Evolutionary conservation across 2,888 invertebrate genomes (phyloP).

Genomic region (Xestia xanthographa): DNA sequence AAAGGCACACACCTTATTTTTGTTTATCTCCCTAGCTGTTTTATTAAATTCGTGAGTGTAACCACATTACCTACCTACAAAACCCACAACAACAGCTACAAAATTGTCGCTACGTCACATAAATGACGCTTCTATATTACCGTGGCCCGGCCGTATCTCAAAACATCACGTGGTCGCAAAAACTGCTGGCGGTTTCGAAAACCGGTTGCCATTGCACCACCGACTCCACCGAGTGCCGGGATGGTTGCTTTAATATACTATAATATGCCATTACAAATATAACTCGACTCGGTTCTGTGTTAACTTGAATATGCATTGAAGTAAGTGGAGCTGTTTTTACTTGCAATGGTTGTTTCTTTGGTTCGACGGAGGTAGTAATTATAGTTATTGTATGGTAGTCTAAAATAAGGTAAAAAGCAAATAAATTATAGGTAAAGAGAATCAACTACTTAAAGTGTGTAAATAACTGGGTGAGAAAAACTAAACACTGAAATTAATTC

Average conservation of each 20-base stretch:
- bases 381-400: slow-evolving; percentile 14
- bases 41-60: background rate
- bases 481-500: background rate
- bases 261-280: slow-evolving; percentile 46
- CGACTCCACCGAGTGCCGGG: slow-evolving; percentile 28
- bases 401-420: slow-evolving; percentile 16
- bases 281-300: slow-evolving; percentile 15
- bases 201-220: slow-evolving; percentile 66
- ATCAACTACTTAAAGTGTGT: background rate
- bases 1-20: background rate
- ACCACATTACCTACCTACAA: background rate
- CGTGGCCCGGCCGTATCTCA: slow-evolving; percentile 25
- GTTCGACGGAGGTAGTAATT: background rate
- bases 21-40: no score
- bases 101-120: slow-evolving; percentile 35
- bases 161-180: slow-evolving; percentile 62
- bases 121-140: slow-evolving; percentile 31
- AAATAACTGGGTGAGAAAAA: background rate
- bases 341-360: slow-evolving; percentile 15
- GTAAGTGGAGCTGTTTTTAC: slow-evolving; percentile 21
- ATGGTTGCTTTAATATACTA: slow-evolving; percentile 44
- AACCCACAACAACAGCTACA: background rate
- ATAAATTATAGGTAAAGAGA: slow-evolving; percentile 15
- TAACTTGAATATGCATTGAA: slow-evolving; percentile 19
- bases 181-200: slow-evolving; percentile 60